phyloP scores from a whole-genome alignment of 2,113 vertebrate genomes.

The Eublepharis macularius region DNA sequence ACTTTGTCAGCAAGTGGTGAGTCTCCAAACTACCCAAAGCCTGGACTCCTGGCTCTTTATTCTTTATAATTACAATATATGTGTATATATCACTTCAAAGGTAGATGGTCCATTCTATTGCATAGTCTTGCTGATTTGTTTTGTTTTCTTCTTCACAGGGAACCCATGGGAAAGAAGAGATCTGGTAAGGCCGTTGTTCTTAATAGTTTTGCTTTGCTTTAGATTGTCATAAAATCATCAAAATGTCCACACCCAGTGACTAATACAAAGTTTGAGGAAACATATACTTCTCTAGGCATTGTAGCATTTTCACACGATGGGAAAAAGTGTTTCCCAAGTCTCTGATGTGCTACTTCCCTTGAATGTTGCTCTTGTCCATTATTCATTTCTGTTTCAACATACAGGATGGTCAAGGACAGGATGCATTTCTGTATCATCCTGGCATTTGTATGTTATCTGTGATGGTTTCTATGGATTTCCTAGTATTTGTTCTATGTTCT shows the following conservation, averaged over 20 bases:
- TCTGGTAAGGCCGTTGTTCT: conserved; percentile 81
- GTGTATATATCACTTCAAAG: background rate
- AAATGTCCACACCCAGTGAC: background rate
- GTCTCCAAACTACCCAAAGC: background rate
- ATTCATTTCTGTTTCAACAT: background rate
- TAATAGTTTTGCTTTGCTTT: conserved; percentile 1
- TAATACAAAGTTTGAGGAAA: background rate
- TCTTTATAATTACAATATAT: background rate
- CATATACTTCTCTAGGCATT: background rate
- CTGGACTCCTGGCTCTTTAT: background rate
- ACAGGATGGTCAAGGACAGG: accelerated
- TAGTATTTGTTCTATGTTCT: accelerated
- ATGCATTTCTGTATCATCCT: background rate
- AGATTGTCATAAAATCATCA: accelerated
- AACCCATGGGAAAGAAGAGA: conserved; percentile 92
- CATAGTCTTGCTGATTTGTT: conserved; percentile 25
- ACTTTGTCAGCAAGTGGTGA: background rate
- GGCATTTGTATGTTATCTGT: background rate
- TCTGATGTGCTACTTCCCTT: background rate
- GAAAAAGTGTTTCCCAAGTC: background rate
- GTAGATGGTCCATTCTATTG: background rate
- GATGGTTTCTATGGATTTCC: background rate
- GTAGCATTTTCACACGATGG: background rate
- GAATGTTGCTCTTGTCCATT: background rate
- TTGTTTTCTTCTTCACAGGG: conserved; percentile 79